phyloP scores from a whole-genome alignment of 2,888 invertebrate species.

The Chaetoderma sp. region DNA sequence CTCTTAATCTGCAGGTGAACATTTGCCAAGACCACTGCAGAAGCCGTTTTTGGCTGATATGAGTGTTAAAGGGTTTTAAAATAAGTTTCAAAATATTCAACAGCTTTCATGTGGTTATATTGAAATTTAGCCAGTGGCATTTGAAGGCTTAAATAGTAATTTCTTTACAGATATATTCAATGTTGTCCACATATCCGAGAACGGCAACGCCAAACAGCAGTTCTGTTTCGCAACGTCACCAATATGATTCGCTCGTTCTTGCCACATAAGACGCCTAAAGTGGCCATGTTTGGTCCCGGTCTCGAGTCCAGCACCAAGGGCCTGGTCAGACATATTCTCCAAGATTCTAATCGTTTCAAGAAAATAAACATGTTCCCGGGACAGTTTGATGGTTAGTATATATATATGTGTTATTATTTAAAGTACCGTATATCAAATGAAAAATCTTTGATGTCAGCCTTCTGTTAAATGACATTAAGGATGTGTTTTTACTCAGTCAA shows the following conservation, averaged over 20 bases:
- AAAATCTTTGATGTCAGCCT: not conserved
- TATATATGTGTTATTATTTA: not conserved
- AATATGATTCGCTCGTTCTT: conserved; percentile 40
- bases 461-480: not conserved
- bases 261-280: conserved; percentile 54
- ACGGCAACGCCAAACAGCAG: conserved; percentile 42
- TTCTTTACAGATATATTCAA: conserved; percentile 51
- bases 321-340: conserved; percentile 49
- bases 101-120: too few species aligned
- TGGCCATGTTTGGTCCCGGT: conserved; percentile 63
- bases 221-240: conserved; percentile 51
- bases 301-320: conserved; percentile 53
- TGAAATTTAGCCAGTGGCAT: too few species aligned
- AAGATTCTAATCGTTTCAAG: conserved; percentile 42
- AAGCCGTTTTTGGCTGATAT: too few species aligned
- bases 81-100: too few species aligned
- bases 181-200: conserved; percentile 53
- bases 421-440: not conserved
- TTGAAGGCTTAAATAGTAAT: too few species aligned
- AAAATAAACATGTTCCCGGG: conserved; percentile 53
- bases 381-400: conserved; percentile 53
- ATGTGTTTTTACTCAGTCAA: not conserved
- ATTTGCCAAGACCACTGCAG: too few species aligned
- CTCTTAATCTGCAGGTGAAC: too few species aligned
- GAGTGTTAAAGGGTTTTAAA: too few species aligned